Percentiles rank a stretch among this genome's conserved stretches.
phyloP scores from a whole-genome alignment of 2,888 invertebrate species.

The Coenonympha arcania region DNA sequence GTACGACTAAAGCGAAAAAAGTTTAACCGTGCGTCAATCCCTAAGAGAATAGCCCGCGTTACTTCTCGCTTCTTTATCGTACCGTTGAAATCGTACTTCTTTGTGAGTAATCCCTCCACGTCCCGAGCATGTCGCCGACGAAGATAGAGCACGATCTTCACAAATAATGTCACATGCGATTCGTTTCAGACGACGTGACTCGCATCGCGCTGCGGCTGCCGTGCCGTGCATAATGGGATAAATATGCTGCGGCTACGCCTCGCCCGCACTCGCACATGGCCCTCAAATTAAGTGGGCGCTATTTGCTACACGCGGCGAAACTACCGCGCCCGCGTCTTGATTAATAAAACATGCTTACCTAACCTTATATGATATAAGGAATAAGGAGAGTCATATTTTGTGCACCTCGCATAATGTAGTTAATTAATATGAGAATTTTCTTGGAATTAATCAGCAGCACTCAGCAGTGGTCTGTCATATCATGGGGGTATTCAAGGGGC shows the following conservation, averaged over 20 bases:
- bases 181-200: slow-evolving; percentile 73
- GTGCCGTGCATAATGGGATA: slow-evolving; percentile 72
- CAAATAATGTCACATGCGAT: slow-evolving; percentile 76
- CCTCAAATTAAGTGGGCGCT: slow-evolving; percentile 69
- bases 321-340: slow-evolving; percentile 56
- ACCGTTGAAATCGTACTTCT: slow-evolving; percentile 73
- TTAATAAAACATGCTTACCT: slow-evolving; percentile 44
- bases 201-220: slow-evolving; percentile 62
- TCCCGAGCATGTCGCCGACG: slow-evolving; percentile 71
- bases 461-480: too few species aligned
- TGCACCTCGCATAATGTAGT: not conserved
- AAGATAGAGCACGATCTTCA: slow-evolving; percentile 76
- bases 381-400: not conserved
- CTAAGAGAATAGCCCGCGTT: slow-evolving; percentile 59
- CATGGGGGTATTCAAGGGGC: too few species aligned
- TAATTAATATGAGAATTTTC: not conserved
- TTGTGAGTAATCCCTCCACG: slow-evolving; percentile 74
- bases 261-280: slow-evolving; percentile 71
- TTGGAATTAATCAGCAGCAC: too few species aligned
- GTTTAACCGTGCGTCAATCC: slow-evolving; percentile 63
- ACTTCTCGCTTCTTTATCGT: slow-evolving; percentile 71
- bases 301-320: slow-evolving; percentile 62
- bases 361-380: slow-evolving; percentile 5
- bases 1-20: slow-evolving; percentile 42
- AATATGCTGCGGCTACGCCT: slow-evolving; percentile 72